Percentiles rank a stretch among this genome's conserved stretches.
phyloP scores from a whole-genome alignment of 2,888 invertebrate species.

The Allolobophora icterica region DNA sequence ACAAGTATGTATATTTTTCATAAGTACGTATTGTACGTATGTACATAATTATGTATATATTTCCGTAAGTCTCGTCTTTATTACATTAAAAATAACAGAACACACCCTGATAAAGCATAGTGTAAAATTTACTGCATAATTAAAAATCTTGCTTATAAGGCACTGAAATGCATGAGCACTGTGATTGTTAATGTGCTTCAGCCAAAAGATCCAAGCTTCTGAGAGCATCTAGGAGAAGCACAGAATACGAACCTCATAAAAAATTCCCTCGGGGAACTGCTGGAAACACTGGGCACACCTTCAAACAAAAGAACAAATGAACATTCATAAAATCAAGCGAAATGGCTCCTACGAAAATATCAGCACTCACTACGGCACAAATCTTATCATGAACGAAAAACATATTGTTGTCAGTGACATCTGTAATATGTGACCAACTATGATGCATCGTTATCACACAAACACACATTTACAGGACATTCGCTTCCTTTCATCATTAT shows the following conservation, averaged over 20 bases:
- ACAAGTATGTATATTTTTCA: not conserved
- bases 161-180: too few relatives aligned
- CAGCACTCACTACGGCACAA: not conserved
- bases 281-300: slow-evolving; percentile 98
- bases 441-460: not conserved
- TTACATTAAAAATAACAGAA: not conserved
- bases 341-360: not conserved
- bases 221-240: not conserved
- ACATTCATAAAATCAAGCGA: not conserved
- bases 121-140: not conserved
- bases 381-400: not conserved
- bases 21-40: not conserved
- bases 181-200: too few relatives aligned
- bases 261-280: slow-evolving; percentile 88
- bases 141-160: not conserved
- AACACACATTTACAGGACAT: not conserved
- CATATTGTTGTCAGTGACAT: not conserved
- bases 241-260: slow-evolving; percentile 77
- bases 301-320: slow-evolving; percentile 49
- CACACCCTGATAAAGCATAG: not conserved
- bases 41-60: not conserved
- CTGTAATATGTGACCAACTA: not conserved
- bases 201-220: not conserved
- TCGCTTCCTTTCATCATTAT: too few relatives aligned
- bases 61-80: not conserved